phyloP scores from a whole-genome alignment of 2,797 vertebrate species.

The Nannoperca australis region DNA sequence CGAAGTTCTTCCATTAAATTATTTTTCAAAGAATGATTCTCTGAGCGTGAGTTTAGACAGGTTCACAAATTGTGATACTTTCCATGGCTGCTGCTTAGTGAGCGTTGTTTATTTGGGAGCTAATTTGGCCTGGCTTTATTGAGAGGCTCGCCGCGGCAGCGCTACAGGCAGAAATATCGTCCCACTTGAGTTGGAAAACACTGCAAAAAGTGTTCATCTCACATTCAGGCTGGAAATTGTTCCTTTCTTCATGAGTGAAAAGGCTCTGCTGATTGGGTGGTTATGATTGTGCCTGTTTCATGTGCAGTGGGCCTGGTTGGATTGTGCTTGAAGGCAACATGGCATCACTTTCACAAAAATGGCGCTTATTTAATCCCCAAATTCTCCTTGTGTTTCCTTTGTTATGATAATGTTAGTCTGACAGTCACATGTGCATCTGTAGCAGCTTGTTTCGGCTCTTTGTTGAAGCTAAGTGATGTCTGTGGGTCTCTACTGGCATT shows the following conservation, averaged over 20 bases:
- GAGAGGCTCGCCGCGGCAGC: constrained; percentile 64
- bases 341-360: neutral
- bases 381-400: neutral
- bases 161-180: constrained; percentile 71
- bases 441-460: neutral
- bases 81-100: constrained; percentile 76
- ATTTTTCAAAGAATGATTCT: constrained; percentile 79
- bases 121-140: constrained; percentile 73
- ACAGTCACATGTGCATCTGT: neutral
- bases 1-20: constrained; percentile 83
- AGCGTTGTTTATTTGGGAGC: constrained; percentile 78
- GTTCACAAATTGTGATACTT: constrained; percentile 79
- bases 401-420: neutral
- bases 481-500: neutral
- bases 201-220: constrained; percentile 50
- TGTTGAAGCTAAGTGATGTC: neutral
- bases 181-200: constrained; percentile 64
- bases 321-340: neutral
- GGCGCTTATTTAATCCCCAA: neutral
- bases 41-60: constrained; percentile 76
- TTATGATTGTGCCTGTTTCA: neutral
- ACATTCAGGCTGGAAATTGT: constrained; percentile 33
- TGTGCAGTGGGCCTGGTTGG: neutral
- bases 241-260: constrained; percentile 2
- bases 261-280: constrained; percentile 7